Conservation (phyloP, 2,113 vertebrate genomes). For the Apodemus speciosus region DNA sequence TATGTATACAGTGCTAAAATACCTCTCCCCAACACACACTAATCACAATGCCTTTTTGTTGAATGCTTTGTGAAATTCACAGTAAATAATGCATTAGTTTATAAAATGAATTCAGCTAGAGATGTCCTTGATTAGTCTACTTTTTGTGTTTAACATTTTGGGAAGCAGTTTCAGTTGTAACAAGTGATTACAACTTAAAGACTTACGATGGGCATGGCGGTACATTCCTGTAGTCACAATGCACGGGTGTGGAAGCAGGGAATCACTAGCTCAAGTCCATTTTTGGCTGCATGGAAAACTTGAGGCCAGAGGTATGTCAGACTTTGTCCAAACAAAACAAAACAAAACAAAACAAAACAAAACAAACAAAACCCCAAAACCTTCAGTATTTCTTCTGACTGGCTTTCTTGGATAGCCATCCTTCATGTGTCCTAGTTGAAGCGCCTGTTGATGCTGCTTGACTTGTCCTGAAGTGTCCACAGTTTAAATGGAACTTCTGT, state of each 20-base stretch:
- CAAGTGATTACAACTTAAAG: background rate
- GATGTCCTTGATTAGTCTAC: background rate
- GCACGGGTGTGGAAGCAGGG: background rate
- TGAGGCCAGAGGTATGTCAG: background rate
- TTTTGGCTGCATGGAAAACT: background rate
- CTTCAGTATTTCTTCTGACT: background rate
- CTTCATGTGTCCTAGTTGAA: background rate
- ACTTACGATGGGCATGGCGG: background rate
- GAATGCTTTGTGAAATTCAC: background rate
- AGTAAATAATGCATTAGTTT: background rate
- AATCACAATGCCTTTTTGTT: background rate
- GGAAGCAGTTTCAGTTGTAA: background rate
- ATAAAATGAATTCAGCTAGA: background rate
- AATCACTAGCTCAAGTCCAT: background rate
- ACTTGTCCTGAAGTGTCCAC: background rate
- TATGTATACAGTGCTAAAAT: background rate
- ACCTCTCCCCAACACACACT: background rate
- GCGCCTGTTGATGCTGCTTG: background rate
- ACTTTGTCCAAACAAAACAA: background rate
- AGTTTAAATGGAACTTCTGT: background rate
- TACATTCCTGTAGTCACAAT: background rate
- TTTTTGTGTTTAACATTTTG: background rate
- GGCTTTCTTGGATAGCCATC: background rate
- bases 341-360: too few species aligned
- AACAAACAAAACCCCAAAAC: too few species aligned